phyloP scores from a whole-genome alignment of 2,888 invertebrate species.

The Caenorhabditis panamensis region DNA sequence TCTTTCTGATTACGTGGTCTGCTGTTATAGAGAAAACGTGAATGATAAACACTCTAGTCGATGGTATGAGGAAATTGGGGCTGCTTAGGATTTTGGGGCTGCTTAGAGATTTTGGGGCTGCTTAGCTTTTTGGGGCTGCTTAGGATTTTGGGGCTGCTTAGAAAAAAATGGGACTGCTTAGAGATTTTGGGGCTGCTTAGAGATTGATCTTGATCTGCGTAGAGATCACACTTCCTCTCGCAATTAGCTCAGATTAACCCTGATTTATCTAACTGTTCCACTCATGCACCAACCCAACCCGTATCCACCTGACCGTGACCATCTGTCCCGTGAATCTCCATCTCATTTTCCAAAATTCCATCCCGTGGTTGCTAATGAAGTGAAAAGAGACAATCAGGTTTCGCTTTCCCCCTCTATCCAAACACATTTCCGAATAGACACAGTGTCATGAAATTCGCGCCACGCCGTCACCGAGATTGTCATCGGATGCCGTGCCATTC shows the following conservation, averaged over 20 bases:
- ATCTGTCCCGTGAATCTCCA: neutral
- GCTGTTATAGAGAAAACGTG: neutral
- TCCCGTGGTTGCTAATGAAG: conserved; percentile 24
- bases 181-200: too few relatives aligned
- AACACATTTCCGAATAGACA: neutral
- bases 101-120: too few relatives aligned
- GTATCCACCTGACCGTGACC: too few relatives aligned
- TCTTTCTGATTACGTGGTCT: neutral
- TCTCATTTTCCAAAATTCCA: conserved; percentile 5
- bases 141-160: too few relatives aligned
- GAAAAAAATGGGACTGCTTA: too few relatives aligned
- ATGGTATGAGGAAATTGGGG: too few relatives aligned
- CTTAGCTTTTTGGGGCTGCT: neutral
- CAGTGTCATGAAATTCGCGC: neutral
- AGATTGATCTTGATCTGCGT: too few relatives aligned
- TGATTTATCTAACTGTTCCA: neutral
- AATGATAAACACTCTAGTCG: neutral
- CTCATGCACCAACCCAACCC: neutral
- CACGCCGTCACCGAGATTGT: conserved; percentile 10
- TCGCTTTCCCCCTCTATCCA: conserved; percentile 14
- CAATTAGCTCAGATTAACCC: too few relatives aligned
- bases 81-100: too few relatives aligned
- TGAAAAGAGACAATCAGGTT: conserved; percentile 21
- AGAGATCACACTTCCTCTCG: too few relatives aligned
- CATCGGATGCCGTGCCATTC: conserved; percentile 1